These are phyloP conservation scores for Scelioninae gen. 2 DNA, from an alignment of 2,888 invertebrate species.

Conservation along the genomic window DNA sequence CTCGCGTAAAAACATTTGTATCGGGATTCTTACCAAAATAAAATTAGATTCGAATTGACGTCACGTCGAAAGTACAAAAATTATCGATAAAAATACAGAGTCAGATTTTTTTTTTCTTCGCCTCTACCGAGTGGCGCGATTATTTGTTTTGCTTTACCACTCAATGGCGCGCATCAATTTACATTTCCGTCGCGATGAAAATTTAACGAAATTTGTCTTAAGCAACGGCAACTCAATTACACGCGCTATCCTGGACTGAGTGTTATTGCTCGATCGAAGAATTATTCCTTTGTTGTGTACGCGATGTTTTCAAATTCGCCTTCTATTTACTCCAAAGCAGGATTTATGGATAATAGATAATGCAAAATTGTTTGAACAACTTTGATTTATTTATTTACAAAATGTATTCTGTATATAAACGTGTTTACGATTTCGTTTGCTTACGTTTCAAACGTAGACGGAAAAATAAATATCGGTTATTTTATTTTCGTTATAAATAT, in stretches of 20 bases:
- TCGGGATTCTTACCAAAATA: too few relatives aligned
- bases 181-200: conserved; percentile 13
- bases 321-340: conserved; percentile 27
- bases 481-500: too few relatives aligned
- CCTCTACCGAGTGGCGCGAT: too few relatives aligned
- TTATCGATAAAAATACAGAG: too few relatives aligned
- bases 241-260: conserved; percentile 30
- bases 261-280: conserved; percentile 35
- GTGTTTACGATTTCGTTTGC: too few relatives aligned
- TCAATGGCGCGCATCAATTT: conserved; percentile 27
- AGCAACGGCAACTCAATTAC: conserved; percentile 35
- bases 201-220: conserved; percentile 35
- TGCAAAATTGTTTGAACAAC: too few relatives aligned
- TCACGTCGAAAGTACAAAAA: background rate
- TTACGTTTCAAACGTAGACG: too few relatives aligned
- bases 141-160: conserved; percentile 18
- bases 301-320: conserved; percentile 6
- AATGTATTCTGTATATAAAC: too few relatives aligned
- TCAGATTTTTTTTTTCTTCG: too few relatives aligned
- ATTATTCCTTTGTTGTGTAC: conserved; percentile 18
- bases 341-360: conserved; percentile 14
- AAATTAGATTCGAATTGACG: background rate
- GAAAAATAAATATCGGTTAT: too few relatives aligned
- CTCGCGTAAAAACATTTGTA: too few relatives aligned
- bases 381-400: too few relatives aligned